Evolutionary conservation across 2,797 vertebrate genomes (phyloP), one percentile per base, ranked within the genome.

Genomic region (Mionectes olivaceus): DNA sequence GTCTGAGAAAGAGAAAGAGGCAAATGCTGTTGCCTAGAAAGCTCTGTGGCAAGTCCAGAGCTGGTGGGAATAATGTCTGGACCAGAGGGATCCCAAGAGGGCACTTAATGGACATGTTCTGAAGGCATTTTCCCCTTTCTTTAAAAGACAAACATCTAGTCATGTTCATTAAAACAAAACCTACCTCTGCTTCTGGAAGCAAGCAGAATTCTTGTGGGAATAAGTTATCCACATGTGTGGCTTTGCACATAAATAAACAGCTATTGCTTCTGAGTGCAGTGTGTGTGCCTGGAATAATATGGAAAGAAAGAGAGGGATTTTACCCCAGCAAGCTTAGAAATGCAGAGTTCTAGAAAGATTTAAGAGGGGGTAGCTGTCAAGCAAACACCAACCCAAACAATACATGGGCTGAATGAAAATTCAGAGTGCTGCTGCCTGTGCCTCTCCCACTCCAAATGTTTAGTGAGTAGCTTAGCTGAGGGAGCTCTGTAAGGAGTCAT

Each of bases 181-280:
- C 79, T 61, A 61, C 46, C 73, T 91, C 19, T 1, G 92, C 68
- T 89, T 89, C 92, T 95, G 92, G 93, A 87, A 89, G 47, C 3
- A 19, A 77, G 53, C 56, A 85, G 53, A 56, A 77, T 52, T 78
- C 89, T 65, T 32, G 23, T 32, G 92, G 93, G 90, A 94, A 25
- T 89, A 69, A 76, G 87, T 55, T 75, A 37, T 9, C 81, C 68
- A 68, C 89, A 71, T 89, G 61, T 80, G 90, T 89, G 89, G 65
- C 87, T 95, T 82, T 92, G 87, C 92, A 92, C 83, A 84, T 68
- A 82, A 89, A 94, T 94, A 95, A 97, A 93, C 89, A 95, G 87
- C 91, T 83, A n/a, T 78, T 93, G 59, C 71, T 93, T 92, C 52
- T 75, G 60, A 93, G 80, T 89, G 90, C 87, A 61, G 78, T 32